Evolutionary conservation across 2,888 invertebrate species (phyloP).

Genomic region (Chrysolina haemoptera): DNA sequence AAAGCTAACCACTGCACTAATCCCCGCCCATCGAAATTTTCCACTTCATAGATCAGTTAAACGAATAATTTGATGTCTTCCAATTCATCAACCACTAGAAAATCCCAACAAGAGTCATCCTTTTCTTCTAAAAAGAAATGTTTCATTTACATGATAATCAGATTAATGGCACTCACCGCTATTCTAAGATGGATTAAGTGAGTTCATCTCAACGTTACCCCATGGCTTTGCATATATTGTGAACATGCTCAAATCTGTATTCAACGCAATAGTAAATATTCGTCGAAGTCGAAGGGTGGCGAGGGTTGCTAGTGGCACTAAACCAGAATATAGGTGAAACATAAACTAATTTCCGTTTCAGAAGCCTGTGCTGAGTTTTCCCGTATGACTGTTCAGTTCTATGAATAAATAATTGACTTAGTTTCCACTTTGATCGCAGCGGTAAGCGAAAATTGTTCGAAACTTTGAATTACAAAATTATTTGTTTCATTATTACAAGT

Average conservation of each 20-base stretch:
- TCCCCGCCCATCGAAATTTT: no score
- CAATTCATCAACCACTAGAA: no score
- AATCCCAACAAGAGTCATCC: no score
- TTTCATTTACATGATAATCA: background rate
- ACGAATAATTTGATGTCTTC: no score
- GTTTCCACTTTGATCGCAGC: background rate
- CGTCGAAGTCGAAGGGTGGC: background rate
- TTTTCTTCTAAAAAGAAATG: no score
- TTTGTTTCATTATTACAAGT: no score
- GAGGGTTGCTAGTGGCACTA: conserved; percentile 3
- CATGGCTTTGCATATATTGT: conserved; percentile 1
- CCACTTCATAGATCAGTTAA: no score
- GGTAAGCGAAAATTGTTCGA: background rate
- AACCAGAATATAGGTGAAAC: conserved; percentile 10
- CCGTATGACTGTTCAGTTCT: background rate
- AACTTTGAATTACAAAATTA: background rate
- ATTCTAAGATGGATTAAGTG: background rate
- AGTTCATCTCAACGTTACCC: background rate
- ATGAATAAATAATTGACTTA: background rate
- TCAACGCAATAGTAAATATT: conserved; percentile 7
- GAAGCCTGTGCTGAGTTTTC: background rate
- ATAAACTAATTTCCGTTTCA: conserved; percentile 12
- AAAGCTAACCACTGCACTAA: no score
- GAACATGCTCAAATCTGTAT: conserved; percentile 3
- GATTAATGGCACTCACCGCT: background rate